Evolutionary conservation across 35 echinoderm and acorn worm species (phyloP).

Genomic region (Apostichopus parvimensis): DNA sequence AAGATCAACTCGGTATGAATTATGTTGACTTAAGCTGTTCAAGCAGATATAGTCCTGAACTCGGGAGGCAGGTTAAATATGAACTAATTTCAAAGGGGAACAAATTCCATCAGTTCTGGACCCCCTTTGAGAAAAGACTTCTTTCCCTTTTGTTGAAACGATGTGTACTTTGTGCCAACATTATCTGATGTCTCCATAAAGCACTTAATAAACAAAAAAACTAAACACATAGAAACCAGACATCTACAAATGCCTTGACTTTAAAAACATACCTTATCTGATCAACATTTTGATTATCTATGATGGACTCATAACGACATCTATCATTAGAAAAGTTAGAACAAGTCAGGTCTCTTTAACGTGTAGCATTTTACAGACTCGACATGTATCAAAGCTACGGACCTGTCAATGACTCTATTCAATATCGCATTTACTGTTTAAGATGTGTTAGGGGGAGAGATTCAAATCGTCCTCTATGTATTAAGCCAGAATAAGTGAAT

Average conservation of each 20-base stretch:
- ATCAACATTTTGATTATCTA: no score
- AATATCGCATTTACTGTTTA: no score
- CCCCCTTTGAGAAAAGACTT: background rate
- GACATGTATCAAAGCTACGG: no score
- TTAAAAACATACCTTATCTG: no score
- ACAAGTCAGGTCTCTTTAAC: no score
- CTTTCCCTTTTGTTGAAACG: background rate
- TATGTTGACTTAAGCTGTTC: conserved; percentile 4
- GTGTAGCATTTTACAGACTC: no score
- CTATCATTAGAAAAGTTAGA: no score
- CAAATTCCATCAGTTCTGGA: background rate
- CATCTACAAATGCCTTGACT: background rate
- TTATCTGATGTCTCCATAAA: conserved; percentile 23
- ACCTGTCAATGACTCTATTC: no score
- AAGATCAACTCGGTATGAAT: background rate
- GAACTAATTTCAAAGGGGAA: background rate
- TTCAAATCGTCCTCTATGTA: no score
- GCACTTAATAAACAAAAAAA: background rate
- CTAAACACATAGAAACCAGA: background rate
- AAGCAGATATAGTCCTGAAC: background rate
- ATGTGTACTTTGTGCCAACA: background rate
- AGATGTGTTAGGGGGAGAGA: no score
- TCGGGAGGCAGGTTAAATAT: background rate
- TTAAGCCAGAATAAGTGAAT: no score
- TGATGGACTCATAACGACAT: no score